phyloP scores from a whole-genome alignment of 2,888 invertebrate genomes.

The Harpagoxenus sublaevis region DNA sequence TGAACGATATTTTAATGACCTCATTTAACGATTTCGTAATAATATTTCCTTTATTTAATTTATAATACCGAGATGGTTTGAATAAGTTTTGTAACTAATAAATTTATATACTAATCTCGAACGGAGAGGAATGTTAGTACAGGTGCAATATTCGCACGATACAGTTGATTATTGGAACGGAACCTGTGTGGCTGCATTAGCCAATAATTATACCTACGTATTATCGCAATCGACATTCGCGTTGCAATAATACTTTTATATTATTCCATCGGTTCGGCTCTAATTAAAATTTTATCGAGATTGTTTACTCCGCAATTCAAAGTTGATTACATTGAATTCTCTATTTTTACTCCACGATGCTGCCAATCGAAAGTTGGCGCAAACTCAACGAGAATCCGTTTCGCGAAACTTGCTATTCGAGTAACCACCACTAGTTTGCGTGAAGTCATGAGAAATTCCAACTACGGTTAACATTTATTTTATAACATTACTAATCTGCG shows the following conservation, averaged over 20 bases:
- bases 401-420: constrained; percentile 52
- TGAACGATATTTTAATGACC: neutral
- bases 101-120: constrained; percentile 26
- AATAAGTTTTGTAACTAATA: constrained; percentile 23
- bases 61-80: neutral
- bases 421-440: constrained; percentile 45
- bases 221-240: constrained; percentile 41
- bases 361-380: constrained; percentile 54
- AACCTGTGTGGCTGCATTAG: constrained; percentile 65
- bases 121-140: constrained; percentile 35
- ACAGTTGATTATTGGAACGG: constrained; percentile 71
- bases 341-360: constrained; percentile 41
- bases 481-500: constrained; percentile 3
- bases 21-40: neutral
- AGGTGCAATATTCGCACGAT: constrained; percentile 47
- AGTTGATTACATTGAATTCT: constrained; percentile 50
- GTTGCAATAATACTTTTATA: constrained; percentile 36
- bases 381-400: constrained; percentile 51
- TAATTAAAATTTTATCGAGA: constrained; percentile 40
- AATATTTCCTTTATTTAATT: neutral
- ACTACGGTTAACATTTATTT: constrained; percentile 40
- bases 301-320: constrained; percentile 46
- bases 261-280: neutral
- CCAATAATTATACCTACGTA: constrained; percentile 62
- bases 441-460: constrained; percentile 47